Conservation (phyloP, 2,888 invertebrate genomes). For the Spilarctia lutea region DNA sequence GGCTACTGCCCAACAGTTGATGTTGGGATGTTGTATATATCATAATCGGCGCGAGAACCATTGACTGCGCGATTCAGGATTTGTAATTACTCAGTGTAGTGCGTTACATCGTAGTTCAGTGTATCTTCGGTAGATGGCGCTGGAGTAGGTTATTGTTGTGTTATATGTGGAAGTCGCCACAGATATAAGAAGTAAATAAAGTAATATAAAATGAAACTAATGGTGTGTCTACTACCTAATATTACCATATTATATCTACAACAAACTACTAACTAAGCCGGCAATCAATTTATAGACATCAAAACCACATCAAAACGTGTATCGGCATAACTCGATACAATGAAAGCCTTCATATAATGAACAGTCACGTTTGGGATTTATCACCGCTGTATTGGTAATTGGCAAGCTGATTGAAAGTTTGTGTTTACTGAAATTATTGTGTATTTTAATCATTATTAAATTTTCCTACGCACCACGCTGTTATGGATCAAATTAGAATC, state of each 20-base stretch:
- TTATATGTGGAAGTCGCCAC: too few species aligned
- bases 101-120: too few species aligned
- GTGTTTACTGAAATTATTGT: not conserved
- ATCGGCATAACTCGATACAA: conserved; percentile 6
- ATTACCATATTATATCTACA: not conserved
- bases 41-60: too few species aligned
- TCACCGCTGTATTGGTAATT: not conserved
- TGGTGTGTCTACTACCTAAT: not conserved
- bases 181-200: not conserved
- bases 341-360: not conserved
- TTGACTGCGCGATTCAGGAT: too few species aligned
- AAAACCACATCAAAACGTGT: conserved; percentile 5
- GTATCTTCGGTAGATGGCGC: too few species aligned
- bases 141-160: too few species aligned
- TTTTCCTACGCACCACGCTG: too few species aligned
- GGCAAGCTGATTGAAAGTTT: not conserved
- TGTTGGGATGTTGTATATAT: too few species aligned
- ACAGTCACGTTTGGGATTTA: conserved; percentile 8
- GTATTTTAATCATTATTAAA: not conserved
- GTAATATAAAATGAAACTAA: not conserved
- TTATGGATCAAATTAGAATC: too few species aligned
- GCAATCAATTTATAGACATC: not conserved
- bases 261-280: not conserved
- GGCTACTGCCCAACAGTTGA: too few species aligned
- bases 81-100: too few species aligned